A percentile compares a stretch with the other conserved stretches of the same genome.
phyloP scores from a whole-genome alignment of 2,888 invertebrate genomes.

The Rugalucina vietnamica region DNA sequence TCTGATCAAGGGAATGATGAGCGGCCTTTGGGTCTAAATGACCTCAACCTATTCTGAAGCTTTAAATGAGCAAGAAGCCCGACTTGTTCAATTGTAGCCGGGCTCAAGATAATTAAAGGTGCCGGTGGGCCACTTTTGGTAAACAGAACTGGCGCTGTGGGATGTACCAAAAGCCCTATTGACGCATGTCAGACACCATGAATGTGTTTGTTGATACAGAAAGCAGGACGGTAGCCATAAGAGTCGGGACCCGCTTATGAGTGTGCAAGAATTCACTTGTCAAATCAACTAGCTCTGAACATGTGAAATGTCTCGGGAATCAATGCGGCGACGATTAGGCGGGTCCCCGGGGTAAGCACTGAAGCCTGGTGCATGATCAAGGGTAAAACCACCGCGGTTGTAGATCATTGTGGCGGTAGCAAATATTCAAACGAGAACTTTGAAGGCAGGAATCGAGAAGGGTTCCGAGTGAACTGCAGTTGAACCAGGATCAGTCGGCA shows the following conservation, averaged over 20 bases:
- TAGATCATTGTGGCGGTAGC: constrained; percentile 90
- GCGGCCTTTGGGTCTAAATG: constrained; percentile 89
- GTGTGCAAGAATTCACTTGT: constrained; percentile 80
- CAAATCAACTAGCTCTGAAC: constrained; percentile 87
- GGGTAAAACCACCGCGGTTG: constrained; percentile 85
- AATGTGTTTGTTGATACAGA: constrained; percentile 88
- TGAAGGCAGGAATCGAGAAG: constrained; percentile 84
- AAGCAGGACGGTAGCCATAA: constrained; percentile 91
- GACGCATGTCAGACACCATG: constrained; percentile 87
- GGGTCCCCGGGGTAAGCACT: constrained; percentile 85
- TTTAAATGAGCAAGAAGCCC: constrained; percentile 90
- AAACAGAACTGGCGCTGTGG: constrained; percentile 92
- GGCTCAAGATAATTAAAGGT: constrained; percentile 85
- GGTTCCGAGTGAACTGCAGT: constrained; percentile 87
- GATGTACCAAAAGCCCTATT: constrained; percentile 89
- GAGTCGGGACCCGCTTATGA: constrained; percentile 89
- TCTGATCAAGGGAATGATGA: constrained; percentile 92
- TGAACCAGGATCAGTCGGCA: constrained; percentile 76
- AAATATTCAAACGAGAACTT: constrained; percentile 88
- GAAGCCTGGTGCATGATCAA: constrained; percentile 87
- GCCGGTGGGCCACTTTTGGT: constrained; percentile 91
- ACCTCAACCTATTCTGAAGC: constrained; percentile 86
- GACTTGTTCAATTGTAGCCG: constrained; percentile 87
- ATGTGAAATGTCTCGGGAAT: constrained; percentile 84
- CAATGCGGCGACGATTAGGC: constrained; percentile 88